Evolutionary conservation across 2,888 invertebrate species (phyloP), one percentile per base, ranked within the genome.

Genomic region (Phalangium opilio): DNA sequence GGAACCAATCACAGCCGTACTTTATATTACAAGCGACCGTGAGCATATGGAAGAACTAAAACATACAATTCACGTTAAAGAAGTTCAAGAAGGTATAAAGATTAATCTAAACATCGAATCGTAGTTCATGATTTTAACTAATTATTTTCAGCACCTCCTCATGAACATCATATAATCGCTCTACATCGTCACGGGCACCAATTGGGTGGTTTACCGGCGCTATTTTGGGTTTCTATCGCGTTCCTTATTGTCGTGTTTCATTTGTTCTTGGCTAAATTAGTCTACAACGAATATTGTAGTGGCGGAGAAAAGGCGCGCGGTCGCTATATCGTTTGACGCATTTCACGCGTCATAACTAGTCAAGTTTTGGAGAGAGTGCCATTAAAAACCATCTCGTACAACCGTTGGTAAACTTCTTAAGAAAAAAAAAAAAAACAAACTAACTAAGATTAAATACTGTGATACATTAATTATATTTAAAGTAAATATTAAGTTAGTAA

Each of bases 201-300:
- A 57, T 73, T 87, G 56, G 89, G 89, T 33, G 90, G 90, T 1
- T 69, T 93, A 51, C 90, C 91, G 39, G 82, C 84, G 0, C 69
- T 89, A 41, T 90, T 93, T 67, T 93, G 91, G 91, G 78, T 87
- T 41, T 80, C 85, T 51, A 81, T 93, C 56, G 81, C 83, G 64
- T 76, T 82, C 62, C 74, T 91, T 54, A 84, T 93, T 58, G 74
- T 87, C 50, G 76, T 87, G 59, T 93, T 93, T 70, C 91, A 93
- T 69, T 72, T 90, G 60, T 91, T 93, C 71, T 73, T 93, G 21
- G 84, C 83, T 70, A 86, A 89, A 68, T 74, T 91, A 58, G 83
- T 93, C 55, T 83, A 84, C 70, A 85, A 83, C 59, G 89, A 89
- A 64, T 87, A 85, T 65, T 86, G 53, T 49, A 49, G 52, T 14